These are phyloP conservation scores for Sericinus montela DNA, from an alignment of 2,888 invertebrate genomes.

Conservation along the genomic window DNA sequence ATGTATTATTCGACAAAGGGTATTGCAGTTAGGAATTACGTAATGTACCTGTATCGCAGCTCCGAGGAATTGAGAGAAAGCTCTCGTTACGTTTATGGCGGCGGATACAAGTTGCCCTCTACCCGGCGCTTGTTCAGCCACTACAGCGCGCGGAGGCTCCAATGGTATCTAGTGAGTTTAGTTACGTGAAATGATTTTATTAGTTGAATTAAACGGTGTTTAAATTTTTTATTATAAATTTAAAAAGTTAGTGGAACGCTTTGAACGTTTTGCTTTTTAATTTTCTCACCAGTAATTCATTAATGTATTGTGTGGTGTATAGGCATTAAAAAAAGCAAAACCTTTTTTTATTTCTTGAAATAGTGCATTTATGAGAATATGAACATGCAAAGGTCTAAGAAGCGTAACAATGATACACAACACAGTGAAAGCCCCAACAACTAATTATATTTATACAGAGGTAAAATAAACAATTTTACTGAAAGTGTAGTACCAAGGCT, in stretches of 20 bases:
- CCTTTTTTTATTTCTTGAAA: not conserved
- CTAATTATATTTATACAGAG: no score
- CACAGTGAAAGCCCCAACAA: no score
- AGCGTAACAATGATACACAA: not conserved
- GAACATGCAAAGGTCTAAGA: not conserved
- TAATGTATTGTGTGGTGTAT: no score
- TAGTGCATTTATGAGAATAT: not conserved
- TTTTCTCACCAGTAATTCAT: not conserved
- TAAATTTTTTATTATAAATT: conserved; percentile 3
- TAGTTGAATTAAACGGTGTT: conserved; percentile 14
- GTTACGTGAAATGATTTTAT: conserved; percentile 21
- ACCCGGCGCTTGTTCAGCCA: conserved; percentile 55
- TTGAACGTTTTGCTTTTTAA: not conserved
- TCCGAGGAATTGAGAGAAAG: conserved; percentile 88
- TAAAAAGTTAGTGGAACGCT: not conserved
- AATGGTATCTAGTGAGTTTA: conserved; percentile 55
- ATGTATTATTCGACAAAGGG: no score
- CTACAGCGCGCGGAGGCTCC: conserved; percentile 67
- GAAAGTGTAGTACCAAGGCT: no score
- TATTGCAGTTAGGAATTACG: not conserved
- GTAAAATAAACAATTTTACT: no score
- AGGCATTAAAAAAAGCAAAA: no score
- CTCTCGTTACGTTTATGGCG: conserved; percentile 87
- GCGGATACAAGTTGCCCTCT: conserved; percentile 82
- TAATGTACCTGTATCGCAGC: conserved; percentile 84